Base-by-base conservation (phyloP, 2,113 vertebrate species). In the Hirundichthys speculiger region DNA sequence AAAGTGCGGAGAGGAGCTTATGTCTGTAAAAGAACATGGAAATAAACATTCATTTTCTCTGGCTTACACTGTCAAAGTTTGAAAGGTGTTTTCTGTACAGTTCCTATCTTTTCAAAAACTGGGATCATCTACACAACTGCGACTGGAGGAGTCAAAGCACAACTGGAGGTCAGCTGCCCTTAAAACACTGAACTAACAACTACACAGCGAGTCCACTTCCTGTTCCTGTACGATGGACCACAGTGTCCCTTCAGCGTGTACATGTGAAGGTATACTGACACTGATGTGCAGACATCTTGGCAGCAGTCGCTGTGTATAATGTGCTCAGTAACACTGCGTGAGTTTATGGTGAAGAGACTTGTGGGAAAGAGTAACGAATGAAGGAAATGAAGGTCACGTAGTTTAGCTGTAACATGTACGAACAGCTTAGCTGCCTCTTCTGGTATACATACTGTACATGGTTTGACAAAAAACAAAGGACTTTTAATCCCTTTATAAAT, bases 141-240 rank as follows among this genome's bases (percentile, higher is more conserved):
- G 13, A 60, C 54, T 25, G 24, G 14, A 69, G 43, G 65, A 24
- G 80, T 81, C 56, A 19, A 74, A 78, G 45, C 63, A 73, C 62
- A 65, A 64, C 58, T n/a, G 42, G 24, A 75, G 8, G 24, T 50
- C 69, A 63, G 40, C 66, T 13, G 73, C 64, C 78, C 78, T 63
- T 46, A 85, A 67, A 5, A 72, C 69, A 81, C 76, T 64, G 47
- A n/a, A n/a, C n/a, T n/a, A n/a, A n/a, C 42, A 52, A 79, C 79
- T 52, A 55, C 21, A 85, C 42, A 7, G 21, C 30, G 61, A 64
- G 64, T 53, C 27, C 58, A 76, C 67, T 38, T 11, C 59, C 56
- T 62, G 47, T 20, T 69, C 52, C 63, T 54, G 60, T 47, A 80
- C 41, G 48, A 43, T 15, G 62, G 58, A 24, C 2, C 9, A 38